These are phyloP conservation scores for Torymus auratus DNA, from an alignment of 2,888 invertebrate genomes.

Conservation along the genomic window DNA sequence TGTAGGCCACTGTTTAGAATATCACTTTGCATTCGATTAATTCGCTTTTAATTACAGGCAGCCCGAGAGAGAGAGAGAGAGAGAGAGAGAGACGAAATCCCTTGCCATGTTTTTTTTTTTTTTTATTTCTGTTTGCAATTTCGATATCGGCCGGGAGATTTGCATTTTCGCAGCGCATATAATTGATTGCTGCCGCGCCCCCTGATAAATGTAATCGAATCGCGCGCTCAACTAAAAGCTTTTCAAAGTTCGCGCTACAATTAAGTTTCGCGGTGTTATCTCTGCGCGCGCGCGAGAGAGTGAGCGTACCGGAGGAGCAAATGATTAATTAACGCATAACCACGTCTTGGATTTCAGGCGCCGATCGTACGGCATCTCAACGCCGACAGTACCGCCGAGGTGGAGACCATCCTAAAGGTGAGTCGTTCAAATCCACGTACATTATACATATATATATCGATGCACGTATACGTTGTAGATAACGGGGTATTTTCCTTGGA, in stretches of 20 bases:
- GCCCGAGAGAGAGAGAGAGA: too few relatives aligned
- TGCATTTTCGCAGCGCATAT: conserved; percentile 37
- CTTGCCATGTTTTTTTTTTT: too few relatives aligned
- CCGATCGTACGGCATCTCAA: conserved; percentile 74
- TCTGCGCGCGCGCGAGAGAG: background rate
- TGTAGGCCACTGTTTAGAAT: too few relatives aligned
- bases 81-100: too few relatives aligned
- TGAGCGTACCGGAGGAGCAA: background rate
- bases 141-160: conserved; percentile 4
- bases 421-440: conserved; percentile 58
- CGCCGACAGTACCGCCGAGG: conserved; percentile 80
- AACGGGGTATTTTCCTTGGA: too few relatives aligned
- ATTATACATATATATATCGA: too few relatives aligned
- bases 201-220: conserved; percentile 37
- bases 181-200: conserved; percentile 41
- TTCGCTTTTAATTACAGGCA: too few relatives aligned
- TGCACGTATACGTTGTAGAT: too few relatives aligned
- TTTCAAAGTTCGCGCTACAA: conserved; percentile 48
- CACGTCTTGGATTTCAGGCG: conserved; percentile 62
- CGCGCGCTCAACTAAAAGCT: conserved; percentile 42
- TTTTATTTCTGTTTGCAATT: too few relatives aligned
- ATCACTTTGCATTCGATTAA: too few relatives aligned
- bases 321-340: conserved; percentile 50
- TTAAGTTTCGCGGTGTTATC: conserved; percentile 28
- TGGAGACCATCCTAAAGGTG: conserved; percentile 85